These are phyloP conservation scores for Chrysaora quinquecirrha DNA, from an alignment of 30 jellyfish, hydroid and myxozoan genomes.

Conservation along the genomic window DNA sequence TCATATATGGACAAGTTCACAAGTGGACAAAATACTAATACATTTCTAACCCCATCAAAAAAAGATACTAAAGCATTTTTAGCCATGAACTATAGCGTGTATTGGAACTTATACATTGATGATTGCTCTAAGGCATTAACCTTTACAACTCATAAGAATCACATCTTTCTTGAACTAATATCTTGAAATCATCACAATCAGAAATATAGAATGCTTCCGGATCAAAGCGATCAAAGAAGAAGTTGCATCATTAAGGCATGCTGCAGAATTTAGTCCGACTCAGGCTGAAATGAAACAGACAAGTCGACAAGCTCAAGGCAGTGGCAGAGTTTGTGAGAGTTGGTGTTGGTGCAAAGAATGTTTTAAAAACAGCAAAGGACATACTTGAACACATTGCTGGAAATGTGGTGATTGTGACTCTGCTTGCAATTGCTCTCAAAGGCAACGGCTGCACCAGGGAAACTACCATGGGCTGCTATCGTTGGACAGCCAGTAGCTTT, in stretches of 20 bases:
- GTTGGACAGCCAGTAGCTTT: slow-evolving; percentile 35
- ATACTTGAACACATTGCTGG: slow-evolving; percentile 26
- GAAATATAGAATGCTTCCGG: too few species aligned
- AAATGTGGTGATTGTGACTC: slow-evolving; percentile 19
- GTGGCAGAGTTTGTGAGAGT: background rate
- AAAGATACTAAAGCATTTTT: too few species aligned
- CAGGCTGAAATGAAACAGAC: background rate
- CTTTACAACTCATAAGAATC: too few species aligned
- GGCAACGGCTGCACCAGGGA: slow-evolving; percentile 1
- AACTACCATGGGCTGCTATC: slow-evolving; percentile 36
- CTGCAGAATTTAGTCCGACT: background rate
- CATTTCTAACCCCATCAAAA: too few species aligned
- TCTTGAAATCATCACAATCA: too few species aligned
- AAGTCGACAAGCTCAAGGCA: background rate
- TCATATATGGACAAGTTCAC: too few species aligned
- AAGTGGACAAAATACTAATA: too few species aligned
- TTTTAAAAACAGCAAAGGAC: slow-evolving; percentile 17
- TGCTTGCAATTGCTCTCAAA: slow-evolving; percentile 13
- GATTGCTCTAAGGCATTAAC: too few species aligned
- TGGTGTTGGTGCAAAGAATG: slow-evolving; percentile 11
- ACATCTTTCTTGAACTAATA: too few species aligned
- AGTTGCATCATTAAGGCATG: slow-evolving; percentile 2
- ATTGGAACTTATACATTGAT: too few species aligned
- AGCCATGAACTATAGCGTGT: too few species aligned
- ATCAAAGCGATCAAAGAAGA: background rate